Conservation (phyloP, 2,113 vertebrate species). For the Strix uralensis region DNA sequence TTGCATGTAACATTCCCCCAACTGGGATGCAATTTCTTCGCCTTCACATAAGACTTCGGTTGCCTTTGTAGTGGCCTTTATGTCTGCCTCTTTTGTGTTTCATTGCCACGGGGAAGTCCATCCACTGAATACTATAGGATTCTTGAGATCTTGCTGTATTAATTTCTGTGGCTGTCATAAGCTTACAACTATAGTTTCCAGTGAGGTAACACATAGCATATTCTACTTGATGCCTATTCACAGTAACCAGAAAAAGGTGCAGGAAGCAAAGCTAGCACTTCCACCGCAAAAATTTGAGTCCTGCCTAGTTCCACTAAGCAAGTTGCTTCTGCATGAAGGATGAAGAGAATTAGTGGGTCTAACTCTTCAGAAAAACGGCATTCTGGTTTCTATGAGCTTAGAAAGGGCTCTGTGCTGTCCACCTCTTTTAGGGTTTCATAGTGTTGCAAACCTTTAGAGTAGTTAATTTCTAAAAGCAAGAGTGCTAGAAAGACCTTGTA, state of each 20-base stretch:
- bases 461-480: background rate
- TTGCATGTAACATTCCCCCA: background rate
- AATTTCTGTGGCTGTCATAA: background rate
- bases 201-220: background rate
- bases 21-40: background rate
- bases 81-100: background rate
- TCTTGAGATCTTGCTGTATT: background rate
- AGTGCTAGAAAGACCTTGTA: background rate
- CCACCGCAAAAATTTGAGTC: background rate
- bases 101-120: background rate
- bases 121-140: background rate
- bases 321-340: background rate
- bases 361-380: accelerated
- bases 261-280: background rate
- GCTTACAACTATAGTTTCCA: background rate
- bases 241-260: background rate
- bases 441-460: background rate
- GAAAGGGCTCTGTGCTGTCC: background rate
- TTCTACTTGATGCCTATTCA: background rate
- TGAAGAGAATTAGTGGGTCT: background rate
- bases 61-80: background rate
- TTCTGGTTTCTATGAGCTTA: background rate
- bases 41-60: background rate
- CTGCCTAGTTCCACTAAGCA: background rate
- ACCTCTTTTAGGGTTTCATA: background rate